Evolutionary conservation across 1,140 invertebrate species (phyloP).

Genomic region (Forficula auricularia): DNA sequence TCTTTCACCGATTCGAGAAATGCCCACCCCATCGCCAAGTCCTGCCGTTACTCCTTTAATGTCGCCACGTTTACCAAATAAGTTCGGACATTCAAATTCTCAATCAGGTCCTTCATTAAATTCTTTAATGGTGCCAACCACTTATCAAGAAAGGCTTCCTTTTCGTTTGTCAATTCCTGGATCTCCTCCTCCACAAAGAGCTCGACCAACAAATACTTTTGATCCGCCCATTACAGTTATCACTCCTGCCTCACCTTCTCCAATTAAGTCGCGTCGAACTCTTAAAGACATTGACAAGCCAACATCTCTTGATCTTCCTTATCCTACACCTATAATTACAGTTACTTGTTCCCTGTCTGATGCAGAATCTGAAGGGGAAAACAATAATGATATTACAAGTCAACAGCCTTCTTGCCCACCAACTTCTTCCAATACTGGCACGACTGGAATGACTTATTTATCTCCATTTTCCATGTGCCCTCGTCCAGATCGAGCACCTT

Average conservation of each 20-base stretch:
- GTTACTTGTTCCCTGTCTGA: slow-evolving; percentile 55
- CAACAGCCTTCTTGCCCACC: slow-evolving; percentile 14
- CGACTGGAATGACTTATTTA: slow-evolving; percentile 47
- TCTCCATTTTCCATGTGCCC: slow-evolving; percentile 55
- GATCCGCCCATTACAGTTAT: slow-evolving; percentile 2
- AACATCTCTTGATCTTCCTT: slow-evolving; percentile 42
- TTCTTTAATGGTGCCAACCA: no score
- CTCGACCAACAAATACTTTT: not conserved
- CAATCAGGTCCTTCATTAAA: no score
- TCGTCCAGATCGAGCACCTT: slow-evolving; percentile 47
- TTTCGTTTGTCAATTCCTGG: slow-evolving; percentile 27
- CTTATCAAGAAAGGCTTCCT: not conserved
- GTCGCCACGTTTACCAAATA: slow-evolving; percentile 13
- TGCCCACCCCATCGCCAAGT: slow-evolving; percentile 35
- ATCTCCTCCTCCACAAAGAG: slow-evolving; percentile 38
- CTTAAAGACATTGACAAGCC: slow-evolving; percentile 37
- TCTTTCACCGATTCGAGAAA: slow-evolving; percentile 48
- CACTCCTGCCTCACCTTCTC: slow-evolving; percentile 21
- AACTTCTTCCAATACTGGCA: slow-evolving; percentile 5
- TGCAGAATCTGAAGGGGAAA: slow-evolving; percentile 49
- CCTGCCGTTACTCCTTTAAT: slow-evolving; percentile 48
- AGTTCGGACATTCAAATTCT: no score
- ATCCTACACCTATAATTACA: slow-evolving; percentile 48
- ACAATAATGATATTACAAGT: slow-evolving; percentile 14
- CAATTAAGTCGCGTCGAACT: slow-evolving; percentile 15